Evolutionary conservation across 2,113 vertebrate genomes (phyloP).

Genomic region (Thunnus maccoyii): DNA sequence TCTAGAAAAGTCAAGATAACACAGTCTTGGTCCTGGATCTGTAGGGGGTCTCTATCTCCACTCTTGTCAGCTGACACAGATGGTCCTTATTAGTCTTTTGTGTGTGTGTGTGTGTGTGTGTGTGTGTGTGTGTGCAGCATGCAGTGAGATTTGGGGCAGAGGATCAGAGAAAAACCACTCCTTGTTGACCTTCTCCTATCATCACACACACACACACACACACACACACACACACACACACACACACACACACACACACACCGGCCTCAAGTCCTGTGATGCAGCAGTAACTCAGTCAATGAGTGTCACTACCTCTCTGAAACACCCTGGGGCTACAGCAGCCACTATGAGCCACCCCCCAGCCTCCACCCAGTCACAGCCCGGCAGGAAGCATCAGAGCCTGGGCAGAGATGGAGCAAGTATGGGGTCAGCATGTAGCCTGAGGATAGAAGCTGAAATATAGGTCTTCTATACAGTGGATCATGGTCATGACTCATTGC

Average conservation of each 20-base stretch:
- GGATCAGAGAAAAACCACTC: slow-evolving; percentile 41
- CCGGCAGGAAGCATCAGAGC: slow-evolving; percentile 57
- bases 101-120: slow-evolving; percentile 11
- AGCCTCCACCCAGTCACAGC: slow-evolving; percentile 17
- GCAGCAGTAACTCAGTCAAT: slow-evolving; percentile 70
- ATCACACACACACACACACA: neutral
- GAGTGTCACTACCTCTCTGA: slow-evolving; percentile 47
- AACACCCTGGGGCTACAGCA: slow-evolving; percentile 43
- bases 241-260: slow-evolving; percentile 11
- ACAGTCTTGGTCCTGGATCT: neutral
- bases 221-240: slow-evolving; percentile 15
- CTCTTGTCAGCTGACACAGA: slow-evolving; percentile 49
- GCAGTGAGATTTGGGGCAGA: slow-evolving; percentile 26
- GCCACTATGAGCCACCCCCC: slow-evolving; percentile 27
- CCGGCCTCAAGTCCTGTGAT: slow-evolving; percentile 33
- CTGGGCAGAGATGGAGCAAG: slow-evolving; percentile 30
- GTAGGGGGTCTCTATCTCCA: neutral
- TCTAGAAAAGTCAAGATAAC: neutral
- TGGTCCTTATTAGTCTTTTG: slow-evolving; percentile 55
- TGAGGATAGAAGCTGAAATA: slow-evolving; percentile 42
- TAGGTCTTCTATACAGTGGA: slow-evolving; percentile 50
- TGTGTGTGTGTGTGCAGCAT: slow-evolving; percentile 22
- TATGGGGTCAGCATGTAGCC: slow-evolving; percentile 68
- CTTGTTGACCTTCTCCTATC: slow-evolving; percentile 53
- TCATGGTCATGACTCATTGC: slow-evolving; percentile 17